Conservation (phyloP, 2,888 invertebrate species). For the Vanessa cardui region DNA sequence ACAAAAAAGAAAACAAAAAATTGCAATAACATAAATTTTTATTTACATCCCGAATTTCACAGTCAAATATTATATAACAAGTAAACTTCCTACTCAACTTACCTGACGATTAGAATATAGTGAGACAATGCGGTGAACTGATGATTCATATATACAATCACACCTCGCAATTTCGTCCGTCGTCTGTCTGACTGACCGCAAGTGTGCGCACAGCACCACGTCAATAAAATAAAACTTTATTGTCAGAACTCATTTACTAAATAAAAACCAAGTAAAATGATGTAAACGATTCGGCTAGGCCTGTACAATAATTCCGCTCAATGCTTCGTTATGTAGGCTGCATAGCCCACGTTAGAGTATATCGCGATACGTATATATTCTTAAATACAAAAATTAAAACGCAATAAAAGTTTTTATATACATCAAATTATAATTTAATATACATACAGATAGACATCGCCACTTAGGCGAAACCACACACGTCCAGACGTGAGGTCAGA, state of each 20-base stretch:
- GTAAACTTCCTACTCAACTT: constrained; percentile 57
- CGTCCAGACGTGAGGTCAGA: constrained; percentile 16
- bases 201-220: constrained; percentile 20
- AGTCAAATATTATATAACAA: constrained; percentile 70
- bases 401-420: constrained; percentile 68
- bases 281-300: constrained; percentile 54
- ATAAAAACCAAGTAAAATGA: constrained; percentile 2
- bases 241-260: constrained; percentile 15
- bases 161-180: constrained; percentile 17
- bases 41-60: constrained; percentile 81
- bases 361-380: constrained; percentile 56
- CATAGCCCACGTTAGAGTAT: constrained; percentile 56
- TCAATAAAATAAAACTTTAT: constrained; percentile 23
- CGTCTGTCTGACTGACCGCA: constrained; percentile 2
- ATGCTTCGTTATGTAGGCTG: constrained; percentile 29
- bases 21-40: constrained; percentile 81
- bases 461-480: constrained; percentile 26
- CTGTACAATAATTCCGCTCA: constrained; percentile 57
- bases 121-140: constrained; percentile 45
- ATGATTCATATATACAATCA: constrained; percentile 33
- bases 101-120: constrained; percentile 62
- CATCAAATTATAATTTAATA: constrained; percentile 76
- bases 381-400: constrained; percentile 75
- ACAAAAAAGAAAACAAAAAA: constrained; percentile 54
- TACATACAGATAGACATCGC: constrained; percentile 47